Base-by-base conservation (phyloP, 2,797 vertebrate species). In the Hoplostethus atlanticus region DNA sequence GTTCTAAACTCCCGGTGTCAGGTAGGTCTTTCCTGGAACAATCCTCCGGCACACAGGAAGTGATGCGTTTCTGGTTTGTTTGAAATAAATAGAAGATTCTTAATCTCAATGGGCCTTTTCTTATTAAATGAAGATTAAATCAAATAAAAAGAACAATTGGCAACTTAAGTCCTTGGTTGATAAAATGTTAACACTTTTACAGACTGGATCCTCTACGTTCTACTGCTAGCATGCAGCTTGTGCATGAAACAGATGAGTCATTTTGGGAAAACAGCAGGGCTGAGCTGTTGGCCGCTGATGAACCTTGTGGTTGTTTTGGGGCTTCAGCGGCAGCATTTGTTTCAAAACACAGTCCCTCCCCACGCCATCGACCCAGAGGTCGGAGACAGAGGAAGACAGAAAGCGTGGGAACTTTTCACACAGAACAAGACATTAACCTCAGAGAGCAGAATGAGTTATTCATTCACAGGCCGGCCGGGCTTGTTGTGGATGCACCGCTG, bases 331-430 rank as follows among this genome's bases (percentile, higher is more conserved):
- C 17, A 1, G 30, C 46, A 34, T 58, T 48, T 50, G 58, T 68
- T 73, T 78, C 21, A 38, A 68, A 76, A 76, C 11, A 0, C 21
- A 38, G 25, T 16, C 15, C n/a, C 52, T 63, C 59, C 59, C 59
- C 54, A 17, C 60, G 34, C 53, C 1, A 7, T 4, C 12, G 68
- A 57, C 73, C 65, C 38, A 10, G 56, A 58, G 74, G 74, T 63
- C 56, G 60, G 36, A 77, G 68, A 68, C 56, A 4, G 68, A 51
- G 36, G 54, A 53, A 42, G 62, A 46, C 7, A 16, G 55, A 36
- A 15, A 46, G 70, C 28, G 70, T 64, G 73, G 73, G 69, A 73
- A 53, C 34, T 47, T 76, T 71, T 63, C 63, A 62, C 25, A 56
- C 68, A 48, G 77, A 17, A 21, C 31, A 21, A 64, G 54, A 34